Base-by-base conservation (phyloP, 1,140 invertebrate genomes). In the Tetramorium parvispinum region DNA sequence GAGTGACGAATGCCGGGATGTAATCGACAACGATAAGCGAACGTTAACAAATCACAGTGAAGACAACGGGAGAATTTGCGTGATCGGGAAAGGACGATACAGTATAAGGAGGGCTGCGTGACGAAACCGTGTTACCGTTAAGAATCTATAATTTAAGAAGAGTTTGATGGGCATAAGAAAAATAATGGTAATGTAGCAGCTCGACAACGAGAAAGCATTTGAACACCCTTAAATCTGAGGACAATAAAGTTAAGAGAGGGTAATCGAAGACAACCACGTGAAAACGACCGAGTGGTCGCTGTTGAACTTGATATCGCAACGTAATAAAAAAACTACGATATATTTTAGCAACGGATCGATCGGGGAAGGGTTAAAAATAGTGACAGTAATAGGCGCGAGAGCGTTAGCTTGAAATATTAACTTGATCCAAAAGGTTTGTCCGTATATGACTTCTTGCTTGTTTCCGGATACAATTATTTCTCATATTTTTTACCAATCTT, bases 31-130 rank as follows among this genome's bases (percentile, higher is more conserved):
- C 46, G 46, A 70, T 68, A 68, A 51, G 27, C 43, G 43, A 40
- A 40, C 77, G 77, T 70, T 81, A 81, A 68, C 63, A 66, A 78
- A 78, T 78, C 63, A 24, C 77, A 32, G n/a, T 21, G 32, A 11
- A 13, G 61, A 13, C 77, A 79, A n/a, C 13, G 63, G 66, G 77
- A 55, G 16, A 81, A 53, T 68, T 79, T 53, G 63, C 32, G 40
- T 16, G 55, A 40, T 61, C 55, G 37, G 24, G 5, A 40, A n/a
- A 53, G 16, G 8, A 13, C 61, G 63, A 32, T 11, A 66, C 16
- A 68, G n/a, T 11, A 46, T 11, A 37, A 53, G n/a, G 53, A n/a
- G 37, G 13, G 59, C n/a, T 21, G 43, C 43, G 76, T 24, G 76
- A 37, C n/a, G 13, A 21, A 68, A 51, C 11, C 3, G 40, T 16